Conservation (phyloP, 2,113 vertebrate genomes). For the Heteronetta atricapilla region DNA sequence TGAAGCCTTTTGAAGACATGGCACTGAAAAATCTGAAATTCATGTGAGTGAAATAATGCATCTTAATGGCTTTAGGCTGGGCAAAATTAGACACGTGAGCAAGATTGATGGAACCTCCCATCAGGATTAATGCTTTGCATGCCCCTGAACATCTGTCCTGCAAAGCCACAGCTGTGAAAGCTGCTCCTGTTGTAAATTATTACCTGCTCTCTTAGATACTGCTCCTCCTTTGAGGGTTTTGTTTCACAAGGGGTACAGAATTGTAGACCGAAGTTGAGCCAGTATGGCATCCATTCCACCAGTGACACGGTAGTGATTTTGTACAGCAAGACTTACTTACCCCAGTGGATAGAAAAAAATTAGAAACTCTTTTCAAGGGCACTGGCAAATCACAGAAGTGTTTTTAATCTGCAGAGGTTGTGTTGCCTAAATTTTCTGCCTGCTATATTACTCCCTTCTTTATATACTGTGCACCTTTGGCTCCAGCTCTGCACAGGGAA, state of each 20-base stretch:
- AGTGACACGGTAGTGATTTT: background rate
- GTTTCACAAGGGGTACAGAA: background rate
- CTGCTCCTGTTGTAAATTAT: constrained; percentile 50
- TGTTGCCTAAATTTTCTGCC: background rate
- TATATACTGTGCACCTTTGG: background rate
- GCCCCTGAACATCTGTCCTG: constrained; percentile 60
- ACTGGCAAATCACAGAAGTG: background rate
- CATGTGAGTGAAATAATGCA: constrained; percentile 46
- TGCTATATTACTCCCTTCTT: background rate
- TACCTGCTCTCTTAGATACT: background rate
- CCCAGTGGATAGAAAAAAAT: background rate
- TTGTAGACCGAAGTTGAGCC: background rate
- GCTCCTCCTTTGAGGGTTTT: constrained; percentile 1
- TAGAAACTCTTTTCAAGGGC: constrained; percentile 18
- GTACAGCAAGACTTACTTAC: background rate
- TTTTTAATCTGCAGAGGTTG: background rate
- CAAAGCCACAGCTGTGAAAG: constrained; percentile 59
- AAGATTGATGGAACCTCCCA: constrained; percentile 57
- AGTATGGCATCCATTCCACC: background rate
- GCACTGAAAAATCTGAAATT: constrained; percentile 53
- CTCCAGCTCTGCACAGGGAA: background rate
- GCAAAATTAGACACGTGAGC: constrained; percentile 51
- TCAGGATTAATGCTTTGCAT: constrained; percentile 38
- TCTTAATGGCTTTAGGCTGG: constrained; percentile 42
- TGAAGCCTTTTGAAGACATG: constrained; percentile 50